These are phyloP conservation scores for Malurus splendens DNA, from an alignment of 2,797 vertebrate genomes.

Conservation along the genomic window DNA sequence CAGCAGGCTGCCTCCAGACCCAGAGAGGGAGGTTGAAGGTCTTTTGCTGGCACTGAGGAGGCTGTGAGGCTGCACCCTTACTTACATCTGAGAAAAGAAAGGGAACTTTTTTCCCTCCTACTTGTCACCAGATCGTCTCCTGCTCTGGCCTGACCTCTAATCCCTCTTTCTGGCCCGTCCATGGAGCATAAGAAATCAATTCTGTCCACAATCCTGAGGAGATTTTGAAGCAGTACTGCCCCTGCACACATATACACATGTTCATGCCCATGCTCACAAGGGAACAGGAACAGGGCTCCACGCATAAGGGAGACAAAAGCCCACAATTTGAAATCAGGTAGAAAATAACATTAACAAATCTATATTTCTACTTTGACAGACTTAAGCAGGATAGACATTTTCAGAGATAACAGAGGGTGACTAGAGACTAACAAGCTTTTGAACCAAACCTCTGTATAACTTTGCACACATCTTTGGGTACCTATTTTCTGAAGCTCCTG, in stretches of 20 bases:
- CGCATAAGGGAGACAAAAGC: not conserved
- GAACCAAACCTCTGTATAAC: not conserved
- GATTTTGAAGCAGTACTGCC: not conserved
- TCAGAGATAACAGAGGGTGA: not conserved
- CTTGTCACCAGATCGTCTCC: not conserved
- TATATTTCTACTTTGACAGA: not conserved
- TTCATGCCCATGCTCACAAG: accelerated
- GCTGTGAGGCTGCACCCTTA: not conserved
- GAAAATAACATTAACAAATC: not conserved
- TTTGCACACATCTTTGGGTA: not conserved
- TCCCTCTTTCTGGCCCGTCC: not conserved
- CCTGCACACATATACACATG: not conserved
- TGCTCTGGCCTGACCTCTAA: not conserved
- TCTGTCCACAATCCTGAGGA: not conserved
- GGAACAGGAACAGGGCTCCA: accelerated
- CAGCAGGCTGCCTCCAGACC: not conserved
- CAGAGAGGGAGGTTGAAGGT: accelerated
- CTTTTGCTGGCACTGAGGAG: not conserved
- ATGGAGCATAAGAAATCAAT: not conserved
- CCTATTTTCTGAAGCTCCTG: not conserved
- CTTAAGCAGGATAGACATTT: not conserved
- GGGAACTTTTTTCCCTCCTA: not conserved
- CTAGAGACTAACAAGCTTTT: not conserved
- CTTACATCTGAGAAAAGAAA: not conserved
- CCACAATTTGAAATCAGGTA: not conserved